Conservation (phyloP, 2,888 invertebrate species). For the Hypena proboscidalis region DNA sequence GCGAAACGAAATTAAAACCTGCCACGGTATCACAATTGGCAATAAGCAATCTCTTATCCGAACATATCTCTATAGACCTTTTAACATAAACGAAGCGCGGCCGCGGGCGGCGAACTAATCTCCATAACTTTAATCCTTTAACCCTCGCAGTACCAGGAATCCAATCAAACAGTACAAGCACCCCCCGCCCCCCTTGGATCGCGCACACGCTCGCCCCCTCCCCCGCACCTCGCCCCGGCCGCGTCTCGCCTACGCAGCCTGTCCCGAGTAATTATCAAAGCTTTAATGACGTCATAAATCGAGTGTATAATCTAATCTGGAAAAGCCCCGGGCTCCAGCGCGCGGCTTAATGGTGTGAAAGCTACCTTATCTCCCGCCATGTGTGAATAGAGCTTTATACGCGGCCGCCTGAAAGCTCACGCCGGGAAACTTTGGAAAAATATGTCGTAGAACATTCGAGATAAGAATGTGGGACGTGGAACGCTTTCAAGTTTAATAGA, state of each 20-base stretch:
- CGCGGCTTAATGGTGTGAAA: conserved; percentile 85
- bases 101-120: conserved; percentile 85
- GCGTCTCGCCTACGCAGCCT: conserved; percentile 81
- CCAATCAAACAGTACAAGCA: conserved; percentile 85
- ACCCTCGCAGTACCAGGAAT: conserved; percentile 84
- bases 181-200: conserved; percentile 57
- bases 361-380: conserved; percentile 85
- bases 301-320: conserved; percentile 86
- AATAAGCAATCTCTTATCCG: conserved; percentile 84
- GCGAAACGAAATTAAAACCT: conserved; percentile 77
- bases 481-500: conserved; percentile 85
- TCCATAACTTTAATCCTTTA: conserved; percentile 86
- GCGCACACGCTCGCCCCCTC: conserved; percentile 12
- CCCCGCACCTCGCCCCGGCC: conserved; percentile 55
- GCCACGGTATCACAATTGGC: conserved; percentile 79
- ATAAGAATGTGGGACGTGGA: conserved; percentile 84
- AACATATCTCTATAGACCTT: conserved; percentile 82
- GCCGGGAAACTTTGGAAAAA: conserved; percentile 85
- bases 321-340: conserved; percentile 85
- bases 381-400: conserved; percentile 86
- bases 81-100: conserved; percentile 82
- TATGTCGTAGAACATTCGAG: conserved; percentile 84
- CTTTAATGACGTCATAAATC: conserved; percentile 86
- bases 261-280: conserved; percentile 87
- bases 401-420: conserved; percentile 83